Evolutionary conservation across 1,140 invertebrate genomes (phyloP).

Genomic region (Drosophila nannoptera): DNA sequence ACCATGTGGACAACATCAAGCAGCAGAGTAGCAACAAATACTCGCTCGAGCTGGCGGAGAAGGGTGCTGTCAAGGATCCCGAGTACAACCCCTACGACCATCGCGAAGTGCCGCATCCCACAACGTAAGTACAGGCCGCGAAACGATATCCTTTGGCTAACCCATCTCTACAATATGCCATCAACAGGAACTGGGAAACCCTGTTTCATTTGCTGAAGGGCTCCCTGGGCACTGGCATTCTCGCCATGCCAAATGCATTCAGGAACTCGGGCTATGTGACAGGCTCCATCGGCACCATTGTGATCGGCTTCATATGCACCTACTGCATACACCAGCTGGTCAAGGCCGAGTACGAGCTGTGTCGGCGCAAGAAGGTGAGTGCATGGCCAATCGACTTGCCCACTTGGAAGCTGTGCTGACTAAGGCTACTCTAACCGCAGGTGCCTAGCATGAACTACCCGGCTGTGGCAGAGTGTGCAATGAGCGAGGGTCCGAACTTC

Average conservation of each 20-base stretch:
- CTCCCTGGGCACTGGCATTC: conserved; percentile 92
- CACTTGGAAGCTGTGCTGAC: neutral
- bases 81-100: conserved; percentile 84
- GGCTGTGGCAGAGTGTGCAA: conserved; percentile 84
- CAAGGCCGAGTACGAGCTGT: conserved; percentile 84
- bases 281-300: conserved; percentile 84
- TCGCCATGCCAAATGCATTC: conserved; percentile 94
- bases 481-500: conserved; percentile 84
- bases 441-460: conserved; percentile 86
- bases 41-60: conserved; percentile 80
- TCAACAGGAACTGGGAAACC: conserved; percentile 86
- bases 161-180: conserved; percentile 42
- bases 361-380: conserved; percentile 81
- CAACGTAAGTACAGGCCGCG: conserved; percentile 81
- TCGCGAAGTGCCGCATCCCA: conserved; percentile 85
- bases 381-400: neutral
- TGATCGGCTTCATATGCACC: conserved; percentile 87
- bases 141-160: neutral
- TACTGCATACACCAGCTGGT: conserved; percentile 90
- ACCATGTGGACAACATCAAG: conserved; percentile 61
- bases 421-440: conserved; percentile 46
- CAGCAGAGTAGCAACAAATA: conserved; percentile 56
- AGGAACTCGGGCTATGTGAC: conserved; percentile 86
- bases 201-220: conserved; percentile 91
- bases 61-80: conserved; percentile 76